These are phyloP conservation scores for Eriocheir sinensis DNA, from an alignment of 1,140 invertebrate species.

Conservation along the genomic window DNA sequence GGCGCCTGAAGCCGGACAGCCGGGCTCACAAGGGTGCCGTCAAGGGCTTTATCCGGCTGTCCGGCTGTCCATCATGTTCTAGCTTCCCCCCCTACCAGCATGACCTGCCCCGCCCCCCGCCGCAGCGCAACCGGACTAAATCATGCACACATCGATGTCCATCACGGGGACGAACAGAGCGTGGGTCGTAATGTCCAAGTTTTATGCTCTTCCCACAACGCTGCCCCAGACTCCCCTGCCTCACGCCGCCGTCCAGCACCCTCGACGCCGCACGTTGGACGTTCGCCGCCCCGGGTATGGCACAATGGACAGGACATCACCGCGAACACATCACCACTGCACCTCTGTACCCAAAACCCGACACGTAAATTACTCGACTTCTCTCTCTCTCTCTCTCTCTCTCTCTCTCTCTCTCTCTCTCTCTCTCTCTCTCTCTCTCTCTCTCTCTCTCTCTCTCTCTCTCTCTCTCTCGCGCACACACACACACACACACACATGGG, in stretches of 20 bases:
- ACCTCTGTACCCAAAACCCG: background rate
- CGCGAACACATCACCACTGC: background rate
- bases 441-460: slow-evolving; percentile 40
- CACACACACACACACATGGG: slow-evolving; percentile 8
- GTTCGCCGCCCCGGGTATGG: background rate
- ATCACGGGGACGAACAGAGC: background rate
- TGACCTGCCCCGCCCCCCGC: background rate
- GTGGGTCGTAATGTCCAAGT: background rate
- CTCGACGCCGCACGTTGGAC: background rate
- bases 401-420: slow-evolving; percentile 39
- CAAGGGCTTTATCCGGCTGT: background rate
- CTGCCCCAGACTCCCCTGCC: background rate
- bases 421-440: slow-evolving; percentile 40
- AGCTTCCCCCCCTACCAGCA: background rate
- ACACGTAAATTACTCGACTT: background rate
- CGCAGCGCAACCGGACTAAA: background rate
- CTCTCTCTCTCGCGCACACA: background rate
- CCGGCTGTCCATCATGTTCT: background rate
- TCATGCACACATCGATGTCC: background rate
- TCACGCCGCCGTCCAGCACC: background rate
- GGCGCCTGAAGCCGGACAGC: background rate
- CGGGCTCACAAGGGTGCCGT: background rate
- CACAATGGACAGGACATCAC: background rate
- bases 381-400: slow-evolving; percentile 38
- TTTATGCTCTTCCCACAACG: background rate